Conservation (phyloP, 1,140 invertebrate species). For the Geopemphigus sp. region DNA sequence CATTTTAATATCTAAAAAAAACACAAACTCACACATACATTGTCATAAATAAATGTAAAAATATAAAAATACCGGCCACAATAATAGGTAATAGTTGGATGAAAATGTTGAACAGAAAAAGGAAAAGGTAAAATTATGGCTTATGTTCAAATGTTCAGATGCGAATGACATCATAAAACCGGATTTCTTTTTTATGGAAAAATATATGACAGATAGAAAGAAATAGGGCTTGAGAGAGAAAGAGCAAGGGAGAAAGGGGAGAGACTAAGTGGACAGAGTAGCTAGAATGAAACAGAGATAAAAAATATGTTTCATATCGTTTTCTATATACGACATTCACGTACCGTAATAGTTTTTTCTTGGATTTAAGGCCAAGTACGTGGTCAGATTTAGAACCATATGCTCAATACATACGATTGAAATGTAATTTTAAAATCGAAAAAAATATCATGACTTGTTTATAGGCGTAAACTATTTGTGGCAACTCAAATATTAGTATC, state of each 20-base stretch:
- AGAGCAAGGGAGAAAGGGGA: no score
- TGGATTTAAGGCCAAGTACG: conserved; percentile 11
- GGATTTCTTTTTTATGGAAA: conserved; percentile 39
- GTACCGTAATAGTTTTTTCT: conserved; percentile 23
- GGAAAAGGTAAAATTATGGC: background rate
- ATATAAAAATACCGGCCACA: background rate
- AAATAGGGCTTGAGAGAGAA: no score
- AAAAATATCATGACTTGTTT: background rate
- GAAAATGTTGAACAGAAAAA: background rate
- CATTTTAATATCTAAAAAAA: background rate
- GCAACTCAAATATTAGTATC: background rate
- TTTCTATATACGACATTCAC: background rate
- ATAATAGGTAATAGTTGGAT: background rate
- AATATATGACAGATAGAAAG: background rate
- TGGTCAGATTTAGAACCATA: conserved; percentile 19
- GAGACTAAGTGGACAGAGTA: background rate
- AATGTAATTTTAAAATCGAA: background rate
- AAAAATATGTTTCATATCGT: conserved; percentile 34
- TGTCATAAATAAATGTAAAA: background rate
- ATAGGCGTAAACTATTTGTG: background rate
- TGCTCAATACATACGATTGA: background rate
- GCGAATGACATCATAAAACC: conserved; percentile 12
- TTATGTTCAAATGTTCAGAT: background rate
- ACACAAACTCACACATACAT: no score
- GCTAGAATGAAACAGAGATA: conserved; percentile 2